Evolutionary conservation across 2,113 vertebrate genomes (phyloP).

Genomic region (Notothenia rossii): DNA sequence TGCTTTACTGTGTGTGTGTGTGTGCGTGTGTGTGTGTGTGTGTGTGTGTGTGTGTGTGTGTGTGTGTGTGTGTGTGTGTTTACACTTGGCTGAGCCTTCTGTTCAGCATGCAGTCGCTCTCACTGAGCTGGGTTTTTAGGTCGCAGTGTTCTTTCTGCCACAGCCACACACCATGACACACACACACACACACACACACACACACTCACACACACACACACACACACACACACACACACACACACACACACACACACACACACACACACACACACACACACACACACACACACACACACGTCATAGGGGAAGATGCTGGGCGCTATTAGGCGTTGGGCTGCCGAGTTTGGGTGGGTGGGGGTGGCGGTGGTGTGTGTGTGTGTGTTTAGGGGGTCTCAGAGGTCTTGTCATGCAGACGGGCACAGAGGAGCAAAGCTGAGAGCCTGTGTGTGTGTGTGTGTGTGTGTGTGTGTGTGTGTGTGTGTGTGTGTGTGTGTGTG

Average conservation of each 20-base stretch:
- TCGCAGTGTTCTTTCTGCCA: slow-evolving; percentile 79
- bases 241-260: slow-evolving; percentile 18
- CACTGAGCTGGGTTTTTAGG: slow-evolving; percentile 82
- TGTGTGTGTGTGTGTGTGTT: slow-evolving; percentile 61
- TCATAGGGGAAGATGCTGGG: slow-evolving; percentile 69
- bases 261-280: slow-evolving; percentile 32
- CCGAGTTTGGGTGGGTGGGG: slow-evolving; percentile 50
- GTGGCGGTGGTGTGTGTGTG: slow-evolving; percentile 26
- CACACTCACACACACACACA: slow-evolving; percentile 23
- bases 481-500: too few species aligned
- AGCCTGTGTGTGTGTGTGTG: too few species aligned
- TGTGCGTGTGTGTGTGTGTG: too few species aligned
- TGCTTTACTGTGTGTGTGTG: slow-evolving; percentile 15
- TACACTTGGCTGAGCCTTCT: slow-evolving; percentile 83
- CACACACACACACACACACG: slow-evolving; percentile 33
- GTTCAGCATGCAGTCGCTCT: slow-evolving; percentile 73
- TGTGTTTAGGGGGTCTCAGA: slow-evolving; percentile 66
- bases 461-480: too few species aligned
- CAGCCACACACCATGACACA: slow-evolving; percentile 28
- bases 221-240: slow-evolving; percentile 20
- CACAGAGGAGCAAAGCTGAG: slow-evolving; percentile 57
- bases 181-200: slow-evolving; percentile 37
- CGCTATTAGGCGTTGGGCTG: slow-evolving; percentile 49
- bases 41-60: slow-evolving; percentile 28
- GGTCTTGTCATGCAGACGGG: slow-evolving; percentile 70